These are phyloP conservation scores for Oreocharis arfaki DNA, from an alignment of 2,113 vertebrate species.

Conservation along the genomic window DNA sequence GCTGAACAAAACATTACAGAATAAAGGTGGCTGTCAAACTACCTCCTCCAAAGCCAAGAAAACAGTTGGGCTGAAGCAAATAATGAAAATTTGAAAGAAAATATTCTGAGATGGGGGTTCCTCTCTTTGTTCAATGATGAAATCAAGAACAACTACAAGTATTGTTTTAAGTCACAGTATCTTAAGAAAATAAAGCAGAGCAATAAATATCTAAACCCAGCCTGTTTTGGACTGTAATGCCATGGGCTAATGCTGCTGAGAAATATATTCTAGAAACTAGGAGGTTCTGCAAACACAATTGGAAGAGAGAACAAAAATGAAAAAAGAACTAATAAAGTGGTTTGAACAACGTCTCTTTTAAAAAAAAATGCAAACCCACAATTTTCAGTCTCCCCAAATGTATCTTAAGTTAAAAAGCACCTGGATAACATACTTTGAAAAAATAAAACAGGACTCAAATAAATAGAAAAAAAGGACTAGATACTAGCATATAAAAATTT, in stretches of 20 bases:
- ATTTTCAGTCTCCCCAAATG: not conserved
- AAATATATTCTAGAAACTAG: not conserved
- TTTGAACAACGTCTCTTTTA: not conserved
- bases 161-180: not conserved
- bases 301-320: not conserved
- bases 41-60: not conserved
- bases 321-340: not conserved
- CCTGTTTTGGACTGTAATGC: not conserved
- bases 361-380: not conserved
- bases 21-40: not conserved
- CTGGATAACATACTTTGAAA: not conserved
- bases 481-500: not conserved
- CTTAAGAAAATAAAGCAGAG: not conserved
- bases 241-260: not conserved
- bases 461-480: not conserved
- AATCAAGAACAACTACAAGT: not conserved
- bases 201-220: not conserved
- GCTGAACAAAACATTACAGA: not conserved
- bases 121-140: not conserved
- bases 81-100: not conserved
- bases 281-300: not conserved
- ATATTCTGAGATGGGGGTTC: not conserved
- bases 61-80: not conserved
- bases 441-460: not conserved
- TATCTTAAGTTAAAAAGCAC: not conserved